Evolutionary conservation across 2,888 invertebrate genomes (phyloP).

Genomic region (Neoitamus cyanurus): DNA sequence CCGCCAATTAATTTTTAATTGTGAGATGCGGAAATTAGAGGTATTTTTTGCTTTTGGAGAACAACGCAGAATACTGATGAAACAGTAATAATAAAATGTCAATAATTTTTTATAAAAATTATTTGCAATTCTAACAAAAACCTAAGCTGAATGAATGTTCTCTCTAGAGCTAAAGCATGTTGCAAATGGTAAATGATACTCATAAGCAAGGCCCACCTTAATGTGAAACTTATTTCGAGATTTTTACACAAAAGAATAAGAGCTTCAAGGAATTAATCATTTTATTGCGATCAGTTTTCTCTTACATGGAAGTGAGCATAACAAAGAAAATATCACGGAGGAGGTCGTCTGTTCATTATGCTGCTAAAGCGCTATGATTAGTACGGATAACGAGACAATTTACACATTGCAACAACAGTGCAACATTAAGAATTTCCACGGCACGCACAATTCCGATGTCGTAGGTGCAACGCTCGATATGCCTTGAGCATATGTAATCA

Average conservation of each 20-base stretch:
- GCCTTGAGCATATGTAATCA: background rate
- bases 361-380: background rate
- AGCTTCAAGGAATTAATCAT: background rate
- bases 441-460: background rate
- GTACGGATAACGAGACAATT: conserved; percentile 2
- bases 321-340: background rate
- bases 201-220: background rate
- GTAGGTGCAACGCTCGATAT: background rate
- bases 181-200: background rate
- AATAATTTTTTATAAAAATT: too few relatives aligned
- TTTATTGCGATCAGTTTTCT: conserved; percentile 20
- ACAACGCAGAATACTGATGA: too few relatives aligned
- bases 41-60: too few relatives aligned
- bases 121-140: too few relatives aligned
- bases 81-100: too few relatives aligned
- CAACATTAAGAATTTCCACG: background rate
- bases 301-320: background rate
- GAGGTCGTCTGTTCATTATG: background rate
- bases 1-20: too few relatives aligned
- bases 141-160: too few relatives aligned
- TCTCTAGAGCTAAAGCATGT: too few relatives aligned
- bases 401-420: background rate
- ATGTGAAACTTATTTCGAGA: background rate
- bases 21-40: too few relatives aligned
- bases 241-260: background rate